Percentiles rank a stretch among this genome's conserved stretches.
Evolutionary conservation across 2,797 vertebrate species (phyloP).

Genomic region (Bufotes viridis): DNA sequence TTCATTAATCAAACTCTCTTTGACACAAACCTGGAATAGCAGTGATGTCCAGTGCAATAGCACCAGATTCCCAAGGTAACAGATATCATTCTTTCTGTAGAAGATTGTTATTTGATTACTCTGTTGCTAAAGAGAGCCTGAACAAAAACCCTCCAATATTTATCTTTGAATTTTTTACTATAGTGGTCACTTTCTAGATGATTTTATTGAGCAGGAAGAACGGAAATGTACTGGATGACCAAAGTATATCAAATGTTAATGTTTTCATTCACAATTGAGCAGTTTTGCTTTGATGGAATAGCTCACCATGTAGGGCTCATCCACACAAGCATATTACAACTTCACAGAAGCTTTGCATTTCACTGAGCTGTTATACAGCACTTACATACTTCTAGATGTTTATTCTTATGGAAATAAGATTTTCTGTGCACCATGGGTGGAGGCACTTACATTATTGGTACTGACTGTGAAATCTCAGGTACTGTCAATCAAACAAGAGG

Average conservation of each 20-base stretch:
- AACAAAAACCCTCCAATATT: conserved; percentile 12
- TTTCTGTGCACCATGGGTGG: too few relatives aligned
- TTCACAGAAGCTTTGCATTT: neutral
- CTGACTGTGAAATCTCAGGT: too few relatives aligned
- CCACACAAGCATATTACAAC: neutral
- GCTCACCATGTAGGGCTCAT: neutral
- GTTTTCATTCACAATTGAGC: neutral
- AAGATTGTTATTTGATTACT: conserved; percentile 55
- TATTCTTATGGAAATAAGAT: too few relatives aligned
- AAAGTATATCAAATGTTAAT: neutral
- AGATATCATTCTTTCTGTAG: conserved; percentile 50
- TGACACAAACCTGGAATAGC: conserved; percentile 55
- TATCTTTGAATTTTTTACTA: conserved; percentile 46
- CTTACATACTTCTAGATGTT: neutral
- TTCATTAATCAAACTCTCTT: conserved; percentile 56
- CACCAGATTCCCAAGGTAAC: conserved; percentile 46
- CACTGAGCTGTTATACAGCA: neutral
- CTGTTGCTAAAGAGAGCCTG: conserved; percentile 39
- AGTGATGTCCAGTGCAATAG: conserved; percentile 32
- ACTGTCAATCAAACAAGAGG: too few relatives aligned
- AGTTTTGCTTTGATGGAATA: neutral
- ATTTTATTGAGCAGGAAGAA: conserved; percentile 38
- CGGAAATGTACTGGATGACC: neutral
- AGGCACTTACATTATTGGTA: too few relatives aligned
- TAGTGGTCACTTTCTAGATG: conserved; percentile 29